Base-by-base conservation (phyloP, 92 coral and sea anemone genomes). In the Pocillopora meandrina region DNA sequence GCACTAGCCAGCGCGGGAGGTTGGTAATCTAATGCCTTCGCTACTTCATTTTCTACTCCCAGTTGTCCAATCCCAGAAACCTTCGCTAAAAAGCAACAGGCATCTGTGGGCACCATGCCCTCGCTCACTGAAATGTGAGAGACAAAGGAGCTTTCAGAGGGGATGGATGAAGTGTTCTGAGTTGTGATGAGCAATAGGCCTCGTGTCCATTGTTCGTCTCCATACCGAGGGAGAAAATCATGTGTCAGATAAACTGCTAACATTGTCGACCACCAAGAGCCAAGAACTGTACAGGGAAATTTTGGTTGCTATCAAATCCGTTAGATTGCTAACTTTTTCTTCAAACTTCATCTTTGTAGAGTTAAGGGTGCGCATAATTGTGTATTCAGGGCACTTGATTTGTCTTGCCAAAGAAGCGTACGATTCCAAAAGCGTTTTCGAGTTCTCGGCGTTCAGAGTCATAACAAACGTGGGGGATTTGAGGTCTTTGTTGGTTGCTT, bases 1-100 rank as follows among this genome's bases (percentile, higher is more conserved):
- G 89, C 92, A 59, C 89, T 80, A 19, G 89, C 92, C 71, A 89
- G 68, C 14, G 92, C 92, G 61, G 84, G 87, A 1, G 92, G 92
- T 67, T 89, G 91, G 67, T 69, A 82, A 88, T 88, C 91, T 14
- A 88, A 78, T 52, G 77, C 68, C 61, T 84, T 65, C 21, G 82
- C 89, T 10, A 89, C 86, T 63, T 78, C 47, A 26, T 56, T 23
- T 15, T 75, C 79, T 62, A 55, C 56, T 49, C 56, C 79, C 16
- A 9, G 59, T 18, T 42, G 52, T 42, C 52, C 8, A 42, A 42
- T 75, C 59, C 18, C 16, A 19, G 79, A 75, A 20, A 34, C 80
- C 56, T 59, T 20, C 3, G 21, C 19, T 83, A 63, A 64, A 19
- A 64, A 64, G 18, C 23, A 64, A 3, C 23, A 16, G 68, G 68